phyloP scores from a whole-genome alignment of 2,797 vertebrate genomes.

The Philypnodon macrostomus region DNA sequence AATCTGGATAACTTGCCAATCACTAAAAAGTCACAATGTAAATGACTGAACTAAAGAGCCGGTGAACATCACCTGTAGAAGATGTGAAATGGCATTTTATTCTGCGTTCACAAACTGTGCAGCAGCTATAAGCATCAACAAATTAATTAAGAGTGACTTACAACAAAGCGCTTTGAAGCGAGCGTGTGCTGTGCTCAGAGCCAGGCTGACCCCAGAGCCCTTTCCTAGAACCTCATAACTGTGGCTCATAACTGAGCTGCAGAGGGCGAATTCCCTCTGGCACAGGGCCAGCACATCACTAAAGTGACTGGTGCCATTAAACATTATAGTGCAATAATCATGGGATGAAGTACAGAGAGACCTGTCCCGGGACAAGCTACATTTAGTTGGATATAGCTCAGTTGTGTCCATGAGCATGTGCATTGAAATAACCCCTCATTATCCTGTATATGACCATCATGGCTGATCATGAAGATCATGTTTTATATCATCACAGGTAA shows the following conservation, averaged over 20 bases:
- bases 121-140: constrained; percentile 71
- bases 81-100: constrained; percentile 13
- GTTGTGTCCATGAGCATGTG: no score
- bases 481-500: no score
- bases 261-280: constrained; percentile 64
- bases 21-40: no score
- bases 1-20: no score
- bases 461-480: no score
- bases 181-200: constrained; percentile 62
- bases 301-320: no score
- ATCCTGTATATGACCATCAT: background rate
- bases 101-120: constrained; percentile 49
- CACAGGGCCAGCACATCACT: constrained; percentile 43
- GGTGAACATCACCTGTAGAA: constrained; percentile 21
- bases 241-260: constrained; percentile 60
- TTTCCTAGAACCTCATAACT: constrained; percentile 62
- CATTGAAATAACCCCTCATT: no score
- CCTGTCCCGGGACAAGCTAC: no score
- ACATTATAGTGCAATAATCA: background rate
- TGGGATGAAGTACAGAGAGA: background rate
- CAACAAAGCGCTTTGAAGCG: constrained; percentile 77
- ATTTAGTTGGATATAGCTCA: no score
- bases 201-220: constrained; percentile 65
- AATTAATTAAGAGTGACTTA: constrained; percentile 84
- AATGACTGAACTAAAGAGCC: no score